These are phyloP conservation scores for Vimba vimba DNA, from an alignment of 2,113 vertebrate species.

Conservation along the genomic window DNA sequence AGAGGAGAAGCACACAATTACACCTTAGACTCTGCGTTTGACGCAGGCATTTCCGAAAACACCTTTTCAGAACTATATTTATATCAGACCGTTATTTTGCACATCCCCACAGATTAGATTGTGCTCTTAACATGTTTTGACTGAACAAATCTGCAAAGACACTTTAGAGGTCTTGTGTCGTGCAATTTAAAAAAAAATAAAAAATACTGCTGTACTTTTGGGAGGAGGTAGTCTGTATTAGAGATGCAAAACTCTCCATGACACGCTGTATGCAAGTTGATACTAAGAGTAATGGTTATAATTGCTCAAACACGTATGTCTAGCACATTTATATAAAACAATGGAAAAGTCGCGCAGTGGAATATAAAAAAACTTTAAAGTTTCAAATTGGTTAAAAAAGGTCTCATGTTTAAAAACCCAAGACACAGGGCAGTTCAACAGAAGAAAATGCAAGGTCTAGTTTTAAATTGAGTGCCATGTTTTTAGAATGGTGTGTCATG, in stretches of 20 bases:
- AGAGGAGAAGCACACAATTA: conserved; percentile 33
- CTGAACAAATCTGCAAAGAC: not conserved
- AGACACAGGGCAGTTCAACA: not conserved
- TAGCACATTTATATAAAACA: not conserved
- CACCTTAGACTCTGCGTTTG: conserved; percentile 11
- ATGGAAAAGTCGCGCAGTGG: not conserved
- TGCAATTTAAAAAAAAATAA: not conserved
- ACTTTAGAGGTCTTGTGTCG: not conserved
- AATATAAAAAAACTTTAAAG: not conserved
- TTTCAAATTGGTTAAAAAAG: not conserved
- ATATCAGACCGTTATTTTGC: not conserved
- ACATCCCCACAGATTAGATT: not conserved
- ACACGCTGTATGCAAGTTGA: not conserved
- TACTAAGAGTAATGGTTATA: not conserved
- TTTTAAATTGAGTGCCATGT: not conserved
- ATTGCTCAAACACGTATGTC: not conserved
- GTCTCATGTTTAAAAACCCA: not conserved
- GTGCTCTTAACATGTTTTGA: not conserved
- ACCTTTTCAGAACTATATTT: conserved; percentile 5
- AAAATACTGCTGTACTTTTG: not conserved
- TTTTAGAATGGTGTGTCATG: not conserved
- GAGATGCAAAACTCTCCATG: not conserved
- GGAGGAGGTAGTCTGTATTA: not conserved
- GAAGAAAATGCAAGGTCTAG: not conserved
- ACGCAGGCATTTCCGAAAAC: conserved; percentile 15